phyloP scores from a whole-genome alignment of 2,797 vertebrate species.

The Spheniscus humboldti region DNA sequence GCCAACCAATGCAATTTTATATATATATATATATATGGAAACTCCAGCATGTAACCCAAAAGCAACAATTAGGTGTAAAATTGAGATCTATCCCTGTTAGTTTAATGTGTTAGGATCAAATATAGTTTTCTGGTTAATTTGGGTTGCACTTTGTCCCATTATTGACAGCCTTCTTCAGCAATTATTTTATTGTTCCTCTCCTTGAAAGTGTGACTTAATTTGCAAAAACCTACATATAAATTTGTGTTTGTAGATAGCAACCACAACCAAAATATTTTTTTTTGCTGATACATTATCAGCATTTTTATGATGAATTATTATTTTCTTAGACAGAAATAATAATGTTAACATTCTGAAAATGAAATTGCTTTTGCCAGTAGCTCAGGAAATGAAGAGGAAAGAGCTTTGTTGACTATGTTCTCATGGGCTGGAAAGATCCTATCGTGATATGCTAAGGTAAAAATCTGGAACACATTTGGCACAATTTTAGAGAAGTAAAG shows the following conservation, averaged over 20 bases:
- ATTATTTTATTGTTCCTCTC: not conserved
- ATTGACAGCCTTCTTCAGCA: not conserved
- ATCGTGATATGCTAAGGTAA: not conserved
- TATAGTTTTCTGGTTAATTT: not conserved
- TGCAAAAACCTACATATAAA: not conserved
- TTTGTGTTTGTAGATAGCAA: not conserved
- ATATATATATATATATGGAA: not conserved
- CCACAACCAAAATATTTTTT: not conserved
- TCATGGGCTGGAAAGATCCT: slow-evolving; percentile 13
- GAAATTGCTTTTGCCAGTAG: slow-evolving; percentile 32
- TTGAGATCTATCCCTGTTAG: not conserved
- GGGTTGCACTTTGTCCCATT: not conserved
- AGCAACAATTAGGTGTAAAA: not conserved
- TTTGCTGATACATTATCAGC: not conserved
- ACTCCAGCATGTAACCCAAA: not conserved
- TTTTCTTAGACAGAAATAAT: slow-evolving; percentile 32
- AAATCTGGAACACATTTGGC: not conserved
- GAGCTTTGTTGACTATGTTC: slow-evolving; percentile 17
- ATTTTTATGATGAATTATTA: slow-evolving; percentile 9
- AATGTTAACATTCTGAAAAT: slow-evolving; percentile 33
- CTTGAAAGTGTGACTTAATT: not conserved
- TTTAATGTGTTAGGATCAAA: not conserved
- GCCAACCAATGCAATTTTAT: not conserved
- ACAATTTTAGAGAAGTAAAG: not conserved
- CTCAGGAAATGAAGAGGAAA: slow-evolving; percentile 41